phyloP scores from a whole-genome alignment of 2,888 invertebrate species.

The Amiota minor region DNA sequence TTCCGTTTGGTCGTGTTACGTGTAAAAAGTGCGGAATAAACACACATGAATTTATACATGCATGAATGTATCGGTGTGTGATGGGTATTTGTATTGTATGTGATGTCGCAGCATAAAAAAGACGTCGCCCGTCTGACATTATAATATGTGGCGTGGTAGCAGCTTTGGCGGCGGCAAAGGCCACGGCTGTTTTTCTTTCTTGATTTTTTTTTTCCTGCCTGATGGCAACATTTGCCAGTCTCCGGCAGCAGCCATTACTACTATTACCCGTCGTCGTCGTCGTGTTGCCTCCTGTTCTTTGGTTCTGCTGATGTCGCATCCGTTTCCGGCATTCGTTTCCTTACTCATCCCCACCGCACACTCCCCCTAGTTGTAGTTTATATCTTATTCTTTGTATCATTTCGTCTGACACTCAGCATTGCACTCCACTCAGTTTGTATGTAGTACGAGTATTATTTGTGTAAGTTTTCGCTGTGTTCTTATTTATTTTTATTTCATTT shows the following conservation, averaged over 20 bases:
- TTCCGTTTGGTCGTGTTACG: constrained; percentile 47
- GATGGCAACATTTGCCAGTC: constrained; percentile 1
- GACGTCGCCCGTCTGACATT: constrained; percentile 64
- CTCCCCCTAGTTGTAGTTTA: too few species aligned
- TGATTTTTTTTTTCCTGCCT: constrained; percentile 39
- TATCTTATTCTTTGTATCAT: constrained; percentile 11
- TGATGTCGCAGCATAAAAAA: constrained; percentile 57
- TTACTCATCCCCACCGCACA: too few species aligned
- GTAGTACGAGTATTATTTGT: neutral
- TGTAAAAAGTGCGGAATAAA: constrained; percentile 32
- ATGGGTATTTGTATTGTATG: constrained; percentile 15
- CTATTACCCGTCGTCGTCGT: too few species aligned
- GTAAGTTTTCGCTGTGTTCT: neutral
- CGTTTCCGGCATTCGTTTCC: constrained; percentile 5
- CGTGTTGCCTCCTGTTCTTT: neutral
- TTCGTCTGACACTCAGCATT: neutral
- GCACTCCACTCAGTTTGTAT: constrained; percentile 1
- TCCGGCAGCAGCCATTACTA: neutral
- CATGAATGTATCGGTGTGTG: neutral
- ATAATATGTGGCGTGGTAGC: constrained; percentile 58
- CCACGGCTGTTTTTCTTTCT: constrained; percentile 46
- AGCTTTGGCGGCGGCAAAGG: constrained; percentile 43
- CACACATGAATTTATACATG: neutral
- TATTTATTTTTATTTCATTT: neutral
- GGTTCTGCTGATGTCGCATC: constrained; percentile 14